Percentiles rank a stretch among this genome's conserved stretches.
Conservation (phyloP, 2,888 invertebrate species). For the Tyria jacobaeae region DNA sequence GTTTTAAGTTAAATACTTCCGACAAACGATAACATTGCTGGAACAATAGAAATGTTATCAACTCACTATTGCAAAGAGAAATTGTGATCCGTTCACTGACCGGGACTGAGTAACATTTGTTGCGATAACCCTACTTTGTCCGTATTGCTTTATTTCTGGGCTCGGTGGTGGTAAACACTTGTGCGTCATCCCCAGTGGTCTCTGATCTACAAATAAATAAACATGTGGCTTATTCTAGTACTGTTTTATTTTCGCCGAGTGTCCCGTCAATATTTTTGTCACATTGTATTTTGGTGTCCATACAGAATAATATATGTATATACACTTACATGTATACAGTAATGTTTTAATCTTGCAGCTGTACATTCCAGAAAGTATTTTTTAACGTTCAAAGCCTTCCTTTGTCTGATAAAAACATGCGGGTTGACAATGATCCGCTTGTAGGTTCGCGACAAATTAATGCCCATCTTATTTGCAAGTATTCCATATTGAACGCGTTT, state of each 20-base stretch:
- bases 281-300: neutral
- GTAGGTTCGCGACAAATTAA: conserved; percentile 25
- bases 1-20: conserved; percentile 53
- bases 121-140: conserved; percentile 74
- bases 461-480: conserved; percentile 42
- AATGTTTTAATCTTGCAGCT: neutral
- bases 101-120: conserved; percentile 65
- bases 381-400: conserved; percentile 27
- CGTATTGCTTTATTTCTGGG: conserved; percentile 76
- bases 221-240: conserved; percentile 62
- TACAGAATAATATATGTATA: neutral
- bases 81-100: conserved; percentile 73
- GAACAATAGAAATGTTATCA: conserved; percentile 75
- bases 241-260: conserved; percentile 48
- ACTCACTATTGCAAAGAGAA: conserved; percentile 61
- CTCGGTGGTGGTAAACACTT: conserved; percentile 81
- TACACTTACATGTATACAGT: too few species aligned
- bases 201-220: conserved; percentile 77
- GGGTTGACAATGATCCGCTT: conserved; percentile 37
- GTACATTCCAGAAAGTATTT: conserved; percentile 18
- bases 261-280: conserved; percentile 36
- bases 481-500: conserved; percentile 42
- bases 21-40: conserved; percentile 55
- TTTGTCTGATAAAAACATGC: conserved; percentile 34
- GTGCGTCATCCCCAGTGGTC: conserved; percentile 79